Evolutionary conservation across 2,888 invertebrate species (phyloP).

Genomic region (Ochropleura plecta): DNA sequence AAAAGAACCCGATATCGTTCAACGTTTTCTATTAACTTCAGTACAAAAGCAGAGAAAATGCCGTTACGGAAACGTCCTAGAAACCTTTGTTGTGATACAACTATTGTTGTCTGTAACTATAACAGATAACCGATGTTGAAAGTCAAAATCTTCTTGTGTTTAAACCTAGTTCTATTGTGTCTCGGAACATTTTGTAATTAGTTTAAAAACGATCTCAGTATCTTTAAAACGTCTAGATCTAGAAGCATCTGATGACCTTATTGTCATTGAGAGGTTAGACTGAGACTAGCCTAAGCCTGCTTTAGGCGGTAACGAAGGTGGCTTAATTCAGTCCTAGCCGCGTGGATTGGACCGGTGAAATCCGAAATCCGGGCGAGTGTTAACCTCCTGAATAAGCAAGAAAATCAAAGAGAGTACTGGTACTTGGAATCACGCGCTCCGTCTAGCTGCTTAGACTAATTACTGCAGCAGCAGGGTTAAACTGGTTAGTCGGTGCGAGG

Average conservation of each 20-base stretch:
- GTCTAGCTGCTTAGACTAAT: slow-evolving; percentile 85
- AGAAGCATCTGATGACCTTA: slow-evolving; percentile 39
- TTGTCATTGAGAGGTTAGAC: slow-evolving; percentile 41
- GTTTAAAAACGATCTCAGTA: slow-evolving; percentile 36
- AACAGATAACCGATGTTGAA: slow-evolving; percentile 76
- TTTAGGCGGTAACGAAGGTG: slow-evolving; percentile 41
- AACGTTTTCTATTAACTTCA: slow-evolving; percentile 82
- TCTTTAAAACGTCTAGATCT: slow-evolving; percentile 29
- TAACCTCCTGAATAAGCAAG: slow-evolving; percentile 74
- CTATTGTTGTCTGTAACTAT: slow-evolving; percentile 82
- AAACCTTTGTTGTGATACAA: slow-evolving; percentile 83
- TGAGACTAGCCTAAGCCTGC: slow-evolving; percentile 27
- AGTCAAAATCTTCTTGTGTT: slow-evolving; percentile 65
- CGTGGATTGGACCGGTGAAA: slow-evolving; percentile 53
- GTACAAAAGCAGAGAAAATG: slow-evolving; percentile 81
- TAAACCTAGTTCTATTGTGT: slow-evolving; percentile 52
- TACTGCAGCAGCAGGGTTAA: slow-evolving; percentile 84
- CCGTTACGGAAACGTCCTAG: slow-evolving; percentile 84
- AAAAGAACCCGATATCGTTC: slow-evolving; percentile 78
- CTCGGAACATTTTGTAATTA: slow-evolving; percentile 45
- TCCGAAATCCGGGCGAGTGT: slow-evolving; percentile 68
- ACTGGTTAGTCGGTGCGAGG: slow-evolving; percentile 78
- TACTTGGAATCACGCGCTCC: slow-evolving; percentile 75
- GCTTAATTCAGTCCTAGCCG: slow-evolving; percentile 47
- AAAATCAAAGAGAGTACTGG: slow-evolving; percentile 73